Percentiles rank a stretch among this genome's conserved stretches.
Conservation (phyloP, 53 echinoderm and acorn worm genomes). For the Antedon mediterranea region DNA sequence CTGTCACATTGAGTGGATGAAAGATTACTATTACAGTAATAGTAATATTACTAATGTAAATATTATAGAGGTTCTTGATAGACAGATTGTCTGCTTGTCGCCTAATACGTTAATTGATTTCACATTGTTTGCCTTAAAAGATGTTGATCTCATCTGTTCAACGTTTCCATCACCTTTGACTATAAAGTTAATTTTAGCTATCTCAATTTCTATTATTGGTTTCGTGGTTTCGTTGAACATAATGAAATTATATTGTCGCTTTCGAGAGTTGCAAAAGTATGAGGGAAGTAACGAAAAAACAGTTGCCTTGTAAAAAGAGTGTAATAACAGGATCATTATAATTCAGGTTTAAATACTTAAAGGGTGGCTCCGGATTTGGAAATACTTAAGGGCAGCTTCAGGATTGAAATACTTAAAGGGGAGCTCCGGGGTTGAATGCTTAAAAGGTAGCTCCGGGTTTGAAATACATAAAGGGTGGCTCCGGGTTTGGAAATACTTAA, state of each 20-base stretch:
- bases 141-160: constrained; percentile 46
- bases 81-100: constrained; percentile 22
- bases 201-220: constrained; percentile 59
- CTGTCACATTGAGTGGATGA: constrained; percentile 54
- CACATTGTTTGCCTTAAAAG: constrained; percentile 4
- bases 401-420: no score
- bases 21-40: constrained; percentile 20
- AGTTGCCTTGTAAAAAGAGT: constrained; percentile 6
- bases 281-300: constrained; percentile 22
- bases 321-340: no score
- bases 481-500: no score
- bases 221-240: constrained; percentile 53
- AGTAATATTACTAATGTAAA: neutral
- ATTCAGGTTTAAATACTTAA: no score
- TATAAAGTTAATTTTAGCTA: constrained; percentile 63
- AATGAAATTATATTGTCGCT: constrained; percentile 62
- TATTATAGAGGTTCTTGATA: neutral
- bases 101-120: constrained; percentile 27
- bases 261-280: constrained; percentile 49
- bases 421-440: no score
- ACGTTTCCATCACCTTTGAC: constrained; percentile 58
- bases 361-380: no score
- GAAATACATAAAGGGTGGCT: no score
- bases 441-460: no score
- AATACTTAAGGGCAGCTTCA: no score